Evolutionary conservation across 2,888 invertebrate genomes (phyloP).

Genomic region (Pollenia labialis): DNA sequence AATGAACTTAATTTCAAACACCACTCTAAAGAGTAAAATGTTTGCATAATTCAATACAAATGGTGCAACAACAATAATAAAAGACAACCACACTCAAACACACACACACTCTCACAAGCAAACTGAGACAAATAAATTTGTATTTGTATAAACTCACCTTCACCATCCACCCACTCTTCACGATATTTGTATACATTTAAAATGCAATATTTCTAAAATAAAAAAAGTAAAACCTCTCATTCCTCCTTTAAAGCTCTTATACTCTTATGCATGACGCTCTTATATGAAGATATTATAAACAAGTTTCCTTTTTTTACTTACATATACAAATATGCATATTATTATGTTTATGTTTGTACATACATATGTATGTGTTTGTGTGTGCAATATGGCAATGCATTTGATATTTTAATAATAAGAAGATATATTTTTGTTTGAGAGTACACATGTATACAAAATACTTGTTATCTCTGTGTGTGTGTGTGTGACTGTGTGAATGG

Average conservation of each 20-base stretch:
- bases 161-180: neutral
- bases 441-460: neutral
- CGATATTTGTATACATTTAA: slow-evolving; percentile 36
- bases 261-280: neutral
- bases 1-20: slow-evolving; percentile 51
- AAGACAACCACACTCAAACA: neutral
- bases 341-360: neutral
- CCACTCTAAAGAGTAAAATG: slow-evolving; percentile 42
- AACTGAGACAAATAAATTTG: slow-evolving; percentile 23
- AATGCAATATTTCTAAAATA: slow-evolving; percentile 38
- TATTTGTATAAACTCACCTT: neutral
- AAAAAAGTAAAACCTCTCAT: neutral
- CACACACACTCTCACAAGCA: neutral
- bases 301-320: neutral
- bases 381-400: neutral
- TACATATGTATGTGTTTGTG: neutral
- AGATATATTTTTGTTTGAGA: neutral
- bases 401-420: slow-evolving; percentile 32
- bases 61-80: slow-evolving; percentile 34
- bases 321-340: neutral
- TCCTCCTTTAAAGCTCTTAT: neutral
- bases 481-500: neutral
- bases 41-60: slow-evolving; percentile 66
- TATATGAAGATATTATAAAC: slow-evolving; percentile 32
- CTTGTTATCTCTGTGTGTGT: neutral